Evolutionary conservation across 2,113 vertebrate species (phyloP), one percentile per base, ranked within the genome.

Genomic region (Pelvicachromis taeniatus): DNA sequence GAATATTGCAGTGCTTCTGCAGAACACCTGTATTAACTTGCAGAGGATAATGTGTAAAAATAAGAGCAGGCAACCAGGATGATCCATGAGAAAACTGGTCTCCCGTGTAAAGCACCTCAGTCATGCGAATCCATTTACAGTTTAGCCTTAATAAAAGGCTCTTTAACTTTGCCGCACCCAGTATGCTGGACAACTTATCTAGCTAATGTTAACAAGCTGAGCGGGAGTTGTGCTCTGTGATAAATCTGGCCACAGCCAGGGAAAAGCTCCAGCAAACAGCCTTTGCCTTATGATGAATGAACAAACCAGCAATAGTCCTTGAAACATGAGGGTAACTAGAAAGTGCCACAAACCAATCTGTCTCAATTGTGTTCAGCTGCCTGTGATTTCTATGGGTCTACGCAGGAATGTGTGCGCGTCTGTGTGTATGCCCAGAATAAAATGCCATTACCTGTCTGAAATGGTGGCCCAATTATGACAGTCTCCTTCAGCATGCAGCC

Each of bases 391-490:
- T 86, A 83, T 89, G 78, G 85, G 78, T 9, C 61, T n/a, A 14
- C 59, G 63, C 61, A 84, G 87, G 89, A 93, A 91, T 92, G 81
- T 68, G 79, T 87, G 53, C 55, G 40, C 26, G 8, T 84, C 9
- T 81, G 77, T 80, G 75, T 87, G 89, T 63, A 4, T 14, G 9
- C 42, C 54, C 83, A 68, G 75, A 86, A 92, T 92, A 90, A 73
- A 93, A 89, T 59, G 87, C 61, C 88, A 91, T 94, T 93, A 91
- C 91, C 91, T 85, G 85, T 91, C 85, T 90, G 89, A 90, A 92
- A 95, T 81, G 86, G 92, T 89, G 85, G 86, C 85, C 94, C 88
- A 91, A 93, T 94, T 93, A 95, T 89, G 92, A 93, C 85, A 86
- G 89, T 88, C 89, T 93, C 90, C 92, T 93, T 94, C 88, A 91